Conservation (phyloP, 2,113 vertebrate genomes). For the Centrocercus urophasianus region DNA sequence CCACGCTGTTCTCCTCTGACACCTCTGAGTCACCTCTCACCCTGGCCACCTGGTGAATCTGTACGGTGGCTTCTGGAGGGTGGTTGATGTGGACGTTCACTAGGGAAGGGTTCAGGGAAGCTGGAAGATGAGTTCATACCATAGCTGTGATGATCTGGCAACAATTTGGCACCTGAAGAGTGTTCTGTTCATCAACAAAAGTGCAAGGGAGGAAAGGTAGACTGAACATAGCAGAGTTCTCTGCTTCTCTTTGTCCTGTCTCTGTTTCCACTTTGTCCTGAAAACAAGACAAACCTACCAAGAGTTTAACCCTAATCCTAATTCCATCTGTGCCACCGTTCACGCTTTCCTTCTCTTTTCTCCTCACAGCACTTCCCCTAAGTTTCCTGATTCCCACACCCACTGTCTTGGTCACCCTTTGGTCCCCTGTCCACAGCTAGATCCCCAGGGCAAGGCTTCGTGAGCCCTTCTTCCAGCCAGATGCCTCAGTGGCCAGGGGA, state of each 20-base stretch:
- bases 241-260: neutral
- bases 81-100: constrained; percentile 94
- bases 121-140: constrained; percentile 66
- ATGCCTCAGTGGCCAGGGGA: neutral
- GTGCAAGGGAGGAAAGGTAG: neutral
- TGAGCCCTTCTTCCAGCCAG: neutral
- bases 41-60: constrained; percentile 93
- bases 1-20: constrained; percentile 78
- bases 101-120: constrained; percentile 81
- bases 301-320: neutral
- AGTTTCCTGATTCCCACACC: neutral
- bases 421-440: neutral
- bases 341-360: neutral
- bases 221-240: neutral
- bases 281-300: neutral
- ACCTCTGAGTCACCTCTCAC: constrained; percentile 75
- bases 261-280: neutral
- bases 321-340: neutral
- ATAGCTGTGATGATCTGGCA: neutral
- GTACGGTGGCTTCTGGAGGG: constrained; percentile 91
- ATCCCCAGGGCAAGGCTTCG: neutral
- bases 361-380: neutral
- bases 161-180: neutral
- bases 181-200: neutral
- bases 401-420: neutral